Evolutionary conservation across 2,888 invertebrate genomes (phyloP).

Genomic region (Odontocolon sp.): DNA sequence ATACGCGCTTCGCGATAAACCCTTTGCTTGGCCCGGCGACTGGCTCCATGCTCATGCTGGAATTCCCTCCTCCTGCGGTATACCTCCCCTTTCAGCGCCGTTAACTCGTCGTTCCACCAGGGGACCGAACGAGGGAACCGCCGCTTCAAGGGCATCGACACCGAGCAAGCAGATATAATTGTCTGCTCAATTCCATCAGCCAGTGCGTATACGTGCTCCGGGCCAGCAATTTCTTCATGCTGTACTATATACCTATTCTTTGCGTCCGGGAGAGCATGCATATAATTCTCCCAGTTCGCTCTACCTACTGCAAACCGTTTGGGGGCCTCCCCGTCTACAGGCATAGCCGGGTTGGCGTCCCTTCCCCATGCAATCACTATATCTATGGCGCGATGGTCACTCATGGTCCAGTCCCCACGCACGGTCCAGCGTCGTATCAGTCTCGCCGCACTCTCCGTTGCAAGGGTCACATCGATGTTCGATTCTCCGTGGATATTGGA

Average conservation of each 20-base stretch:
- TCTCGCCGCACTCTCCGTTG: neutral
- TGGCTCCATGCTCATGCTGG: neutral
- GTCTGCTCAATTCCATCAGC: neutral
- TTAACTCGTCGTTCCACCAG: neutral
- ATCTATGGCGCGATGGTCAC: constrained; percentile 2
- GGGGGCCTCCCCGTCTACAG: neutral
- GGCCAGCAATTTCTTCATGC: too few species aligned
- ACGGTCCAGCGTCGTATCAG: neutral
- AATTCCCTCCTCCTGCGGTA: neutral
- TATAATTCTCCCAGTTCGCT: neutral
- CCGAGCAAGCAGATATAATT: neutral
- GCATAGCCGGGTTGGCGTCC: neutral
- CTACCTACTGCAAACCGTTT: neutral
- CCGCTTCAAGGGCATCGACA: neutral
- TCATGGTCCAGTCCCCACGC: neutral
- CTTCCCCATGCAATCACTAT: neutral
- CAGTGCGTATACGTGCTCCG: neutral
- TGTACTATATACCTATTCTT: too few species aligned
- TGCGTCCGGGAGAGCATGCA: neutral
- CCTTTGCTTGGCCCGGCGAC: too few species aligned
- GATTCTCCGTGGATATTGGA: neutral
- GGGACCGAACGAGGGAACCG: neutral
- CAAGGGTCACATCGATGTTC: neutral
- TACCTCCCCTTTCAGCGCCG: neutral
- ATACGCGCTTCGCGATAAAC: neutral